Conservation (phyloP, 2,888 invertebrate genomes). For the Capitulum mitella region DNA sequence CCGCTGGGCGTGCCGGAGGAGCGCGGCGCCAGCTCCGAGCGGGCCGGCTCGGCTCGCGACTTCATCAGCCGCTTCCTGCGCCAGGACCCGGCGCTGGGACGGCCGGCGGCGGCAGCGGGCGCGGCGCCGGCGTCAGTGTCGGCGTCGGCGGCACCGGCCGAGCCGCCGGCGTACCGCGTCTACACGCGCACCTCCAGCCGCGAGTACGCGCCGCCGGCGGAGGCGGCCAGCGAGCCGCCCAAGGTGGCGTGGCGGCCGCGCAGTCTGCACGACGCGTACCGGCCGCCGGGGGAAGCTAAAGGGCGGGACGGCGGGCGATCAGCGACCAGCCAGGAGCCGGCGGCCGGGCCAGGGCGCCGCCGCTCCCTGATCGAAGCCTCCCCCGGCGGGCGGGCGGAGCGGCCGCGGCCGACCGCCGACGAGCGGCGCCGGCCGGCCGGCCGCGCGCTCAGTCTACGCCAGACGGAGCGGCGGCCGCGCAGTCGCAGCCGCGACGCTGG, state of each 20-base stretch:
- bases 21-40: background rate
- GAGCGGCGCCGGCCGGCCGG: background rate
- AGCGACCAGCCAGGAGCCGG: conserved; percentile 2
- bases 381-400: background rate
- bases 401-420: background rate
- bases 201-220: background rate
- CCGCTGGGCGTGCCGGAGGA: background rate
- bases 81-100: conserved; percentile 14
- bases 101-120: background rate
- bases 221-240: conserved; percentile 2
- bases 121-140: background rate
- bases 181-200: conserved; percentile 18
- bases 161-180: background rate
- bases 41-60: conserved; percentile 24
- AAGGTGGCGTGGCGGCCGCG: conserved; percentile 24
- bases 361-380: conserved; percentile 14
- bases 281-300: conserved; percentile 19
- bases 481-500: background rate
- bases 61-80: conserved; percentile 24
- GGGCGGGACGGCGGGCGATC: conserved; percentile 24
- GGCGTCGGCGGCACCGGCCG: background rate
- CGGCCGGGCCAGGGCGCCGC: conserved; percentile 5
- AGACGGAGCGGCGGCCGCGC: background rate
- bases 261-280: background rate
- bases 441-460: background rate